Conservation (phyloP, 2,797 vertebrate genomes). For the Moxostoma hubbsi region DNA sequence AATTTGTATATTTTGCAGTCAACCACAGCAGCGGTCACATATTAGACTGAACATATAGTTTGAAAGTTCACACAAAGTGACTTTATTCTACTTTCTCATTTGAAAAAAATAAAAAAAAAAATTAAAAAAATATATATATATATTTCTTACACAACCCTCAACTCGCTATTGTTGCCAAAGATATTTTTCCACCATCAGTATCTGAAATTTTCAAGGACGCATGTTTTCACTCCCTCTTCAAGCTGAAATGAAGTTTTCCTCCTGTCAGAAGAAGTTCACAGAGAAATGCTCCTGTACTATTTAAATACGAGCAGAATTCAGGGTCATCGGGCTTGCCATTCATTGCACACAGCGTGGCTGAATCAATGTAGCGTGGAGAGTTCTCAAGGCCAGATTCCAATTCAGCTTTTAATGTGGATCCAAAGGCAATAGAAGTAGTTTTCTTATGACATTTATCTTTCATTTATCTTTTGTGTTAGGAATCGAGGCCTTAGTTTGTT, state of each 20-base stretch:
- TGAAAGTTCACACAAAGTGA: conserved; percentile 15
- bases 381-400: conserved; percentile 58
- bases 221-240: conserved; percentile 39
- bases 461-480: conserved; percentile 34
- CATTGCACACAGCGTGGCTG: conserved; percentile 34
- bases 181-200: conserved; percentile 17
- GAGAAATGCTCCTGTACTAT: conserved; percentile 50
- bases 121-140: too few relatives aligned
- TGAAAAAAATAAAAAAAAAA: not conserved
- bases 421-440: conserved; percentile 38
- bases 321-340: conserved; percentile 32
- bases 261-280: conserved; percentile 36
- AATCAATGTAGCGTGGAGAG: conserved; percentile 48
- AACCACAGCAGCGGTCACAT: conserved; percentile 9
- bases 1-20: not conserved
- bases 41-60: conserved; percentile 11
- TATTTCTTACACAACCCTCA: conserved; percentile 9
- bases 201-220: conserved; percentile 42
- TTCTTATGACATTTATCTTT: conserved; percentile 46
- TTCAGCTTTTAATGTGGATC: conserved; percentile 48
- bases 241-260: conserved; percentile 46
- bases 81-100: conserved; percentile 9
- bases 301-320: conserved; percentile 27
- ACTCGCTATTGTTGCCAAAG: conserved; percentile 22
- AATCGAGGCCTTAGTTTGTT: conserved; percentile 25